Evolutionary conservation across 2,113 vertebrate species (phyloP).

Genomic region (Grantiella picta): DNA sequence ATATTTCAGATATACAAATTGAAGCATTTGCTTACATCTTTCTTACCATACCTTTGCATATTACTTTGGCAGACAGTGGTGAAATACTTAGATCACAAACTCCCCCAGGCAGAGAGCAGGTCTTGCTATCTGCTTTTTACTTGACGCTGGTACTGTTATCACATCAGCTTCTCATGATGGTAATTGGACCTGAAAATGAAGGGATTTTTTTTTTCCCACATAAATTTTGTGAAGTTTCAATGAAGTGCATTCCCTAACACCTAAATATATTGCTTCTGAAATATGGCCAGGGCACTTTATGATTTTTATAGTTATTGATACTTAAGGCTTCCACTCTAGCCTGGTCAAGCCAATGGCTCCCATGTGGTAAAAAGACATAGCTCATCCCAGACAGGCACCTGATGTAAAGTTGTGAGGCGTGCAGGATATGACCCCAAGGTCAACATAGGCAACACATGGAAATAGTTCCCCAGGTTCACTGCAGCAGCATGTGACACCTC

Average conservation of each 20-base stretch:
- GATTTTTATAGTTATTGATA: not conserved
- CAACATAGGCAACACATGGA: not conserved
- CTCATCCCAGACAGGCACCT: not conserved
- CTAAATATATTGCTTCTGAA: not conserved
- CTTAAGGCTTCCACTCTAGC: not conserved
- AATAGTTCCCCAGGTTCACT: not conserved
- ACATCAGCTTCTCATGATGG: not conserved
- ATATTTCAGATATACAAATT: constrained; percentile 50
- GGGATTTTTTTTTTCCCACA: not conserved
- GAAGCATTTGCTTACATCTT: constrained; percentile 41
- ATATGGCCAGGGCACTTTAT: not conserved
- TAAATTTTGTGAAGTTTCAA: not conserved
- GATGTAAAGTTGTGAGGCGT: not conserved
- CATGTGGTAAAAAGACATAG: not conserved
- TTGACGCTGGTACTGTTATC: not conserved
- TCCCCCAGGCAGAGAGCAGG: constrained; percentile 1
- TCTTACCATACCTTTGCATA: constrained; percentile 35
- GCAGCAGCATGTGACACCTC: not conserved
- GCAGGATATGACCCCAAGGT: not conserved
- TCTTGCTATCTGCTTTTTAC: not conserved
- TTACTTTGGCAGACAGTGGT: constrained; percentile 19
- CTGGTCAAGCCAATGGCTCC: not conserved
- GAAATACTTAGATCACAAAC: constrained; percentile 32
- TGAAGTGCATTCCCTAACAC: not conserved
- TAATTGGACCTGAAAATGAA: not conserved